Evolutionary conservation across 2,888 invertebrate genomes (phyloP).

Genomic region (Anagyrus pseudococci): DNA sequence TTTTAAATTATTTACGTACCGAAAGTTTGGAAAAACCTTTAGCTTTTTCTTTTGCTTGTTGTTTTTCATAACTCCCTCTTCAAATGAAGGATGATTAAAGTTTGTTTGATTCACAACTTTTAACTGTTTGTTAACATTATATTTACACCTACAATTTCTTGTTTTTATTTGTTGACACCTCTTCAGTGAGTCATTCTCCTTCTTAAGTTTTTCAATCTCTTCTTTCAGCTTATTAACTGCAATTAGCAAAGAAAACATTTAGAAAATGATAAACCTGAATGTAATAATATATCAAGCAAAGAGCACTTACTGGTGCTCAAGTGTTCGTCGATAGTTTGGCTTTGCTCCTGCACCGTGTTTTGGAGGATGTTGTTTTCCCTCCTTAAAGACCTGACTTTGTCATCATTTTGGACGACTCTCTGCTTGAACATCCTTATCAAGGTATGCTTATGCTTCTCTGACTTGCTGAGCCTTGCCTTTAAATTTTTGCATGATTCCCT

Average conservation of each 20-base stretch:
- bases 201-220: background rate
- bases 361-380: constrained; percentile 16
- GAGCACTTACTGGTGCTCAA: background rate
- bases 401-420: background rate
- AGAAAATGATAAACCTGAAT: constrained; percentile 15
- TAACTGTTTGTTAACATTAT: too few species aligned
- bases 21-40: background rate
- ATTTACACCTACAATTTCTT: too few species aligned
- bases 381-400: constrained; percentile 3
- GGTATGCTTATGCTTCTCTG: constrained; percentile 4
- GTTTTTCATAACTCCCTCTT: background rate
- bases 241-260: constrained; percentile 1
- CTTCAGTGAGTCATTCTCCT: background rate
- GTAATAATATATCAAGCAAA: background rate
- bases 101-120: background rate
- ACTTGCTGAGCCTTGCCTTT: background rate
- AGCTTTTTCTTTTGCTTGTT: background rate
- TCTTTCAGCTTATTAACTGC: constrained; percentile 22
- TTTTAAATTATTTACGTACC: background rate
- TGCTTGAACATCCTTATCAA: constrained; percentile 18
- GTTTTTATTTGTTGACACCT: too few species aligned
- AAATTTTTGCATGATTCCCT: background rate
- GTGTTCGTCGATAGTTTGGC: constrained; percentile 3
- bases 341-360: constrained; percentile 13
- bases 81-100: background rate